These are phyloP conservation scores for Arvicanthis niloticus DNA, from an alignment of 2,113 vertebrate species.

Conservation along the genomic window DNA sequence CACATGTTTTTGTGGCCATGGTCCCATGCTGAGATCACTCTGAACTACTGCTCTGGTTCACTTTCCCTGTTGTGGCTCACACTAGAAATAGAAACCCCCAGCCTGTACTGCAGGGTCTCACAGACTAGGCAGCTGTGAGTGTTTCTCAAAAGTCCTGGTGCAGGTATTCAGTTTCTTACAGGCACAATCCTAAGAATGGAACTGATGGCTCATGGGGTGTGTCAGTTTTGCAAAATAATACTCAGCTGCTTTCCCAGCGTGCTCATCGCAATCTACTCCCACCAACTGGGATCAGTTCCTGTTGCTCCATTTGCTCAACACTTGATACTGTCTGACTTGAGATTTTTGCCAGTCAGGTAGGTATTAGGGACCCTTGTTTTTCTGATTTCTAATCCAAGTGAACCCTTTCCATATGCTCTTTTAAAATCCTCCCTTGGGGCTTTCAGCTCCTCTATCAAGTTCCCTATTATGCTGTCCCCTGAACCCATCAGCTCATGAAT, in stretches of 20 bases:
- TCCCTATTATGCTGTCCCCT: not conserved
- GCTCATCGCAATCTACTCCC: constrained; percentile 13
- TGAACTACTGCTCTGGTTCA: not conserved
- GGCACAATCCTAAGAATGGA: not conserved
- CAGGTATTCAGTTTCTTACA: not conserved
- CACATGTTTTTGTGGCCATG: not conserved
- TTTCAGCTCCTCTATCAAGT: not conserved
- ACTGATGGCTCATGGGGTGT: not conserved
- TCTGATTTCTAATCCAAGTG: not conserved
- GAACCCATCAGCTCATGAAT: not conserved
- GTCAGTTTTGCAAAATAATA: constrained; percentile 43
- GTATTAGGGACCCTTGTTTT: not conserved
- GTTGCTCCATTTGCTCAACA: constrained; percentile 14
- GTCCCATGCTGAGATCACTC: not conserved
- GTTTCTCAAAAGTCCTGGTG: not conserved
- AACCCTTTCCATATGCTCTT: not conserved
- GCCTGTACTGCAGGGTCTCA: not conserved
- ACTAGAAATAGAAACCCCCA: not conserved
- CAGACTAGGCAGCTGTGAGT: not conserved
- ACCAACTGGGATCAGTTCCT: constrained; percentile 2
- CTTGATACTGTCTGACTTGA: not conserved
- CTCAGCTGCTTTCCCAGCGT: not conserved
- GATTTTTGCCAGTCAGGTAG: not conserved
- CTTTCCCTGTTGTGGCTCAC: accelerated
- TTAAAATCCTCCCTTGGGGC: not conserved